Conservation (phyloP, 2,113 vertebrate species). For the Podarcis cretensis region DNA sequence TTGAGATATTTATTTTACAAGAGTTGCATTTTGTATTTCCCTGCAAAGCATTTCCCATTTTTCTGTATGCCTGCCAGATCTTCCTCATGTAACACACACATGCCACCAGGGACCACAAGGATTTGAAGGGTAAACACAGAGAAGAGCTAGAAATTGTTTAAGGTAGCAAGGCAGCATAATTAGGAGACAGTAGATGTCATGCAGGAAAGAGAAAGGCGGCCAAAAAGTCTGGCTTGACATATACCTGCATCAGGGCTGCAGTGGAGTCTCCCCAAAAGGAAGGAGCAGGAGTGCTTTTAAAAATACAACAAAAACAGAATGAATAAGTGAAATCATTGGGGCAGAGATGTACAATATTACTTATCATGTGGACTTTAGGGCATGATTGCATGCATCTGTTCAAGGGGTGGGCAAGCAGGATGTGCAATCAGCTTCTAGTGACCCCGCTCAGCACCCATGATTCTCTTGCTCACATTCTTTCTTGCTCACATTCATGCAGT, state of each 20-base stretch:
- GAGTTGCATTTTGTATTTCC: slow-evolving; percentile 19
- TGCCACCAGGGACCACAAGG: background rate
- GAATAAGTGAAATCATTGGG: background rate
- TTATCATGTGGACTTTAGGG: background rate
- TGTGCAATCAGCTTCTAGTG: background rate
- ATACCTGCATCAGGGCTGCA: background rate
- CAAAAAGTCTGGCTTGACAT: background rate
- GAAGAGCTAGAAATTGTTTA: background rate
- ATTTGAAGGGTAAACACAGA: slow-evolving; percentile 27
- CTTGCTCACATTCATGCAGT: background rate
- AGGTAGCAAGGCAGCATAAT: background rate
- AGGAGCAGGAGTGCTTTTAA: background rate
- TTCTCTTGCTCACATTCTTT: background rate
- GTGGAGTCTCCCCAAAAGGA: accelerated
- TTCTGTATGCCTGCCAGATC: slow-evolving; percentile 32
- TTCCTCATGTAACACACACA: background rate
- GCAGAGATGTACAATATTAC: background rate
- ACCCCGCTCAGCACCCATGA: background rate
- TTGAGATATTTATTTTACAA: slow-evolving; percentile 24
- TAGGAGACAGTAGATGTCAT: slow-evolving; percentile 18
- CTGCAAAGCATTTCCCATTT: slow-evolving; percentile 28
- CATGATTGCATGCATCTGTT: background rate
- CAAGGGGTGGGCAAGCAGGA: background rate
- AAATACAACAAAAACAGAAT: background rate
- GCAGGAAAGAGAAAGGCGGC: background rate